phyloP scores from a whole-genome alignment of 2,113 vertebrate species.

The Chionis minor region DNA sequence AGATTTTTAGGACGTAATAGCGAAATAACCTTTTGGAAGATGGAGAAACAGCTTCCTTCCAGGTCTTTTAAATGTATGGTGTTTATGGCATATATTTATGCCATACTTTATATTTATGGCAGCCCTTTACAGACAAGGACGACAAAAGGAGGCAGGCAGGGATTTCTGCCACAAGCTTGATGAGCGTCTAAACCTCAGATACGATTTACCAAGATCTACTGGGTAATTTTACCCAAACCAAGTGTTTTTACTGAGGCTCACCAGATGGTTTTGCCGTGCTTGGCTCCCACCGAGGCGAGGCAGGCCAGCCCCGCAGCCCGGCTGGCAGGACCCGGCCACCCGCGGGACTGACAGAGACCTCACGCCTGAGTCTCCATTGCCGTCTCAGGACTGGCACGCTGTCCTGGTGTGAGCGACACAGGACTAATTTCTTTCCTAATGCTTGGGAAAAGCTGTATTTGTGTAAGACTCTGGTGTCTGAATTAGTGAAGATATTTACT shows the following conservation, averaged over 20 bases:
- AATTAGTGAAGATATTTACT: no score
- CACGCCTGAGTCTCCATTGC: fast-evolving
- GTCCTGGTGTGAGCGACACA: no score
- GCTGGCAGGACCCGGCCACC: neutral
- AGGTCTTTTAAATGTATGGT: neutral
- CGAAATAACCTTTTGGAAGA: neutral
- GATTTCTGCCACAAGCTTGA: neutral
- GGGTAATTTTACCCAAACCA: neutral
- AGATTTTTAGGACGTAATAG: neutral
- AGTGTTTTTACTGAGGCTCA: neutral
- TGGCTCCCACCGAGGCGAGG: neutral
- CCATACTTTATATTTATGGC: no score
- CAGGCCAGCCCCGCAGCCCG: neutral
- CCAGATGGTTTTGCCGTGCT: neutral
- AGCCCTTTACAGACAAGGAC: neutral
- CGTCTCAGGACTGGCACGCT: neutral
- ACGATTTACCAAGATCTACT: neutral
- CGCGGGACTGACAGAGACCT: fast-evolving
- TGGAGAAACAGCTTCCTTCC: neutral
- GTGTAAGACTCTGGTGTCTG: no score
- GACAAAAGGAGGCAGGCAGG: neutral
- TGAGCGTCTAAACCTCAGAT: neutral
- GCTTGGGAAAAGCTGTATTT: no score
- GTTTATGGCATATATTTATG: neutral
- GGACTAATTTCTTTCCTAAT: no score